phyloP scores from a whole-genome alignment of 2,888 invertebrate species.

The Caenorhabditis doughertyi region DNA sequence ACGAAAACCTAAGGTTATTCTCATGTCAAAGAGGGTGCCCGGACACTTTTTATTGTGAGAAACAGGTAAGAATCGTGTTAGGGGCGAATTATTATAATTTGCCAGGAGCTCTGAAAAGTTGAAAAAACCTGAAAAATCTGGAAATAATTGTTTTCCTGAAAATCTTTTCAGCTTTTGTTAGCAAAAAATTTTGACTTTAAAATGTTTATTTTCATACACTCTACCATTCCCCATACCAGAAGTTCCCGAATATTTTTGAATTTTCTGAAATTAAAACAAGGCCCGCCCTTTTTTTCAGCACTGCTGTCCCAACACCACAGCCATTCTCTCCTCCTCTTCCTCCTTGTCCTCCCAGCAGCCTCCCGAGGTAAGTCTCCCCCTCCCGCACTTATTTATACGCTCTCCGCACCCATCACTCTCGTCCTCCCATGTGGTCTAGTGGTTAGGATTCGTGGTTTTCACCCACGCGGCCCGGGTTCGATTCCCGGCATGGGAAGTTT shows the following conservation, averaged over 20 bases:
- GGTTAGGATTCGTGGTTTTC: conserved; percentile 75
- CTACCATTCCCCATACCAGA: no score
- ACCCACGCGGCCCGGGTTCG: conserved; percentile 83
- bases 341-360: not conserved
- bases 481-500: conserved; percentile 82
- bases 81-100: not conserved
- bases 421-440: conserved; percentile 62
- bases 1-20: conserved; percentile 34
- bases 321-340: not conserved
- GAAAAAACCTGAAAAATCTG: not conserved
- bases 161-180: not conserved
- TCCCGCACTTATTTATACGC: not conserved
- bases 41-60: conserved; percentile 46
- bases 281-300: not conserved
- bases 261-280: not conserved
- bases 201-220: no score
- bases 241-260: no score
- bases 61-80: conserved; percentile 40
- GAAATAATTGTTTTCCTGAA: not conserved
- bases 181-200: not conserved
- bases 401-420: not conserved
- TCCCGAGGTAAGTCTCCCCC: not conserved
- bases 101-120: not conserved
- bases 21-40: conserved; percentile 47
- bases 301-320: conserved; percentile 45